Percentiles rank a stretch among this genome's conserved stretches.
phyloP scores from a whole-genome alignment of 2,113 vertebrate species.

The Caracal caracal region DNA sequence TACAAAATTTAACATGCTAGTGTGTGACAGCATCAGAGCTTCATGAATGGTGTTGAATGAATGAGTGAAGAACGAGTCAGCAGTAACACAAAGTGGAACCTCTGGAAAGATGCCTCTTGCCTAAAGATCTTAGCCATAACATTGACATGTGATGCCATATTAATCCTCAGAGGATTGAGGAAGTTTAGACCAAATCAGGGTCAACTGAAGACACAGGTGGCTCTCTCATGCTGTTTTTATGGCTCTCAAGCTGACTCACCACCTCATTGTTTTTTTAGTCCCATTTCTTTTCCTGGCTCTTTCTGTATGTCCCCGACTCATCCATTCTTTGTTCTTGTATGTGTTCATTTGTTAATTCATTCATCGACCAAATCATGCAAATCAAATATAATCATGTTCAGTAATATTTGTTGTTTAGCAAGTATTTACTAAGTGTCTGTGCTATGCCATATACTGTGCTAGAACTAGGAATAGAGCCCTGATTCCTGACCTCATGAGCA shows the following conservation, averaged over 20 bases:
- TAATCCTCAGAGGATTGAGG: background rate
- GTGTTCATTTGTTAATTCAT: background rate
- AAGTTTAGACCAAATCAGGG: background rate
- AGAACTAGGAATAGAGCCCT: background rate
- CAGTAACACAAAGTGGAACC: background rate
- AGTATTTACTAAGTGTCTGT: background rate
- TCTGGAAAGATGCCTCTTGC: background rate
- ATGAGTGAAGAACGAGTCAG: background rate
- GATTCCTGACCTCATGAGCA: background rate
- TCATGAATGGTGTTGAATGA: background rate
- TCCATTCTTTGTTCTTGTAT: background rate
- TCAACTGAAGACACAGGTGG: background rate
- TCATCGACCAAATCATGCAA: background rate
- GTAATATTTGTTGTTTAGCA: background rate
- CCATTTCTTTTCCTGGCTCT: background rate
- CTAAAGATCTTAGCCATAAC: background rate
- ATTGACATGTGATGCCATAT: background rate
- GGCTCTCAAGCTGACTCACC: background rate
- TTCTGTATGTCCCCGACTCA: background rate
- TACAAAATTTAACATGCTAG: background rate
- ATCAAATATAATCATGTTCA: background rate
- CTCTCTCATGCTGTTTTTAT: background rate
- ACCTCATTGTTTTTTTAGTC: background rate
- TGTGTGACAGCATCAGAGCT: background rate
- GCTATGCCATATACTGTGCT: background rate